phyloP scores from a whole-genome alignment of 2,113 vertebrate genomes.

The Delphinus delphis region DNA sequence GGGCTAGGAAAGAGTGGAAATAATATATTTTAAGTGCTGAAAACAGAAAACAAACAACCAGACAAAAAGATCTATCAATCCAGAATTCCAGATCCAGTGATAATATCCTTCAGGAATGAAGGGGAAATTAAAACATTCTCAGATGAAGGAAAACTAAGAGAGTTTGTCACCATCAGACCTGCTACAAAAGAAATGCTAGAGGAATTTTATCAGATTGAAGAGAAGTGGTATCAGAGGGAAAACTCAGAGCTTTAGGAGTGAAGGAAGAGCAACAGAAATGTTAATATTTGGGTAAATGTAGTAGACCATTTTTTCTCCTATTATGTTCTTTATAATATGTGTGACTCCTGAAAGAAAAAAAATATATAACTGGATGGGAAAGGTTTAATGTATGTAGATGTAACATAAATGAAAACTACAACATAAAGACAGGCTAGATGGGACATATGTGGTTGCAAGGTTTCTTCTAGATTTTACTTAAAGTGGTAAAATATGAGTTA shows the following conservation, averaged over 20 bases:
- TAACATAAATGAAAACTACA: not conserved
- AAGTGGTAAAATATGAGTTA: constrained; percentile 40
- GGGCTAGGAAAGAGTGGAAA: not conserved
- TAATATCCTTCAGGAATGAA: not conserved
- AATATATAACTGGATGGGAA: not conserved
- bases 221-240: not conserved
- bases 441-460: not conserved
- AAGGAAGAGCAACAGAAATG: constrained; percentile 10
- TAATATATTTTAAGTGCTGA: not conserved
- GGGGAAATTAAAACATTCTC: not conserved
- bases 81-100: not conserved
- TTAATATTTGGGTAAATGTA: not conserved
- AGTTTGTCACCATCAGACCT: not conserved
- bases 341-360: not conserved
- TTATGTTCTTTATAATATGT: not conserved
- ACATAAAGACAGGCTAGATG: not conserved
- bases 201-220: not conserved
- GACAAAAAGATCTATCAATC: not conserved
- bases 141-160: not conserved
- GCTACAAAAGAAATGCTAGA: not conserved
- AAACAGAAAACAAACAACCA: not conserved
- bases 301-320: not conserved
- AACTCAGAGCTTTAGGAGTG: not conserved
- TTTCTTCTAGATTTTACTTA: not conserved
- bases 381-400: not conserved